Evolutionary conservation across 2,113 vertebrate genomes (phyloP).

Genomic region (Myxocyprinus asiaticus): DNA sequence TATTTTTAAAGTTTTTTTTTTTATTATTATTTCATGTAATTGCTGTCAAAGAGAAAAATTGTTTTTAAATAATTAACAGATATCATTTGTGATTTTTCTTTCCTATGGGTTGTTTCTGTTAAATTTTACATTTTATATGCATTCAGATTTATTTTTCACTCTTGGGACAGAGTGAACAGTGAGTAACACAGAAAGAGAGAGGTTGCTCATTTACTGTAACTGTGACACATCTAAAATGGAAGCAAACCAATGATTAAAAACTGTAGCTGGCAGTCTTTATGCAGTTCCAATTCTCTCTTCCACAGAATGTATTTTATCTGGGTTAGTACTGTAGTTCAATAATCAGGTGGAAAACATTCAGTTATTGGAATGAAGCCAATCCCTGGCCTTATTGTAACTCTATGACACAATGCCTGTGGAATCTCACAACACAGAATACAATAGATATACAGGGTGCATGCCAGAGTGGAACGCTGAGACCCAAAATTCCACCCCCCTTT

Average conservation of each 20-base stretch:
- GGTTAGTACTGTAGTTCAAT: neutral
- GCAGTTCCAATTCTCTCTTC: neutral
- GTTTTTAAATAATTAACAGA: too few relatives aligned
- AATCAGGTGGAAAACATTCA: conserved; percentile 26
- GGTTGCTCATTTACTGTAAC: conserved; percentile 19
- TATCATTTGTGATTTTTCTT: too few relatives aligned
- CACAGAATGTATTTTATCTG: conserved; percentile 9
- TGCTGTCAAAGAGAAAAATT: too few relatives aligned
- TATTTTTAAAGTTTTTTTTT: too few relatives aligned
- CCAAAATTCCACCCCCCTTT: neutral
- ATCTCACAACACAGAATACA: conserved; percentile 31
- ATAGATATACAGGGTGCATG: conserved; percentile 17
- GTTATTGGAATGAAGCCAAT: conserved; percentile 31
- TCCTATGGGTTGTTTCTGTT: too few relatives aligned
- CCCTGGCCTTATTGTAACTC: conserved; percentile 36
- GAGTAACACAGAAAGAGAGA: neutral
- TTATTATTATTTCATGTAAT: too few relatives aligned
- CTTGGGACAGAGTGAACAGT: too few relatives aligned
- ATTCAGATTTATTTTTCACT: too few relatives aligned
- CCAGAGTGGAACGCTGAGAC: conserved; percentile 23
- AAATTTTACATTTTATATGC: too few relatives aligned
- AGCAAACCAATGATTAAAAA: conserved; percentile 17
- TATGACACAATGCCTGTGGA: conserved; percentile 42
- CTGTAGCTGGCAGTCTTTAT: neutral
- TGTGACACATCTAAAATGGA: conserved; percentile 2